Base-by-base conservation (phyloP, 2,797 vertebrate genomes). In the Clarias fuscus region DNA sequence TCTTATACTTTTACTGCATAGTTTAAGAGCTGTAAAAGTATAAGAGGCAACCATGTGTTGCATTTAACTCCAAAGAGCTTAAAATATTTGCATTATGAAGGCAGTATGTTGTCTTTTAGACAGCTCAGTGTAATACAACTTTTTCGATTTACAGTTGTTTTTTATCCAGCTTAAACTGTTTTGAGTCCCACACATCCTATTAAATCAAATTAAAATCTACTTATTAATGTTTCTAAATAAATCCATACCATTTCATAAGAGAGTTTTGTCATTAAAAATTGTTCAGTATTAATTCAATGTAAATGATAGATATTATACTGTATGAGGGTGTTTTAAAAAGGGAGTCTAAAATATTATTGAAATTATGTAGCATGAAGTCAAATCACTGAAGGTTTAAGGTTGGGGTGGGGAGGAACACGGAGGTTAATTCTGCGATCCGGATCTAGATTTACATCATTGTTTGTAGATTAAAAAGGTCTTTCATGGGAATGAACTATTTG, bases 371-470 rank as follows among this genome's bases (percentile, higher is more conserved):
- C 89, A 93, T 92, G 92, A 95, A 94, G 89, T 92, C 93, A 90
- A 92, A 92, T 88, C 91, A 92, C 87, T 90, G 89, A 92, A 90
- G 92, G 89, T 91, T 94, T 94, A 92, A 92, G 91, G 92, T 92
- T 90, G 89, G 93, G 89, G 92, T 91, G 33, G 33, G 33, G 33
- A 2, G 33, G 1, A 89, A 92, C 93, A 90, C 85, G 85, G 89
- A 95, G 95, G 94, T 95, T 94, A 95, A 95, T 95, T 95, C 92
- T 94, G 88, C 92, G 91, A 95, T 95, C 92, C 91, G 93, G 94
- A 94, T 93, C 93, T 92, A 94, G 95, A 95, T 96, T 93, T 94
- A 92, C 91, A 92, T 94, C 92, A 94, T 94, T 93, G 93, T 95
- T 94, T 94, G 92, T 90, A 93, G 92, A 93, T 93, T 93, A 93